Base-by-base conservation (phyloP, 2,888 invertebrate genomes). In the Gandaritis pyraliata region DNA sequence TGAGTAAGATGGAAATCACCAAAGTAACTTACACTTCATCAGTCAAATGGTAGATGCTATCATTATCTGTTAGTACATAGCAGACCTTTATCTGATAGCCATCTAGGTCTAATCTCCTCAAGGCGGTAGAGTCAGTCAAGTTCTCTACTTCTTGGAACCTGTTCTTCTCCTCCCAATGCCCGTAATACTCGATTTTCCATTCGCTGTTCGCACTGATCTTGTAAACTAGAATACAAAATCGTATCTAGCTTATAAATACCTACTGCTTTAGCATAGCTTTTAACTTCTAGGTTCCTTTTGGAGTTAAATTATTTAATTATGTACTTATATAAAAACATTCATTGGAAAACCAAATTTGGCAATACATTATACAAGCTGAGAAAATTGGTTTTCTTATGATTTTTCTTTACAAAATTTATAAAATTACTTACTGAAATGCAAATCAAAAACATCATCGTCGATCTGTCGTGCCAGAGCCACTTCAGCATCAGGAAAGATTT, bases 41-140 rank as follows among this genome's bases (percentile, higher is more conserved):
- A 7, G 86, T 85, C 59, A 95, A 83, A 81, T 95, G 95, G 66
- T 93, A 87, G 13, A 93, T 82, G 52, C 93, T 93, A 68, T 94
- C 93, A 65, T 93, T 93, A 70, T 94, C 89, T 2, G 94, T 94
- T 0, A 95, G 79, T 7, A 95, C 95, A 61, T 94, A 91, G 64
- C 93, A 93, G 30, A 94, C 89, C 47, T 88, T 90, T 18, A 95
- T 84, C 70, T 82, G 80, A 39, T 81, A 85, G 47, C 88, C 83
- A 36, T 83, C 72, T 33, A 94, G 82, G 81, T 94, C 80, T 16
- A 82, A 76, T 69, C 94, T 83, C 58, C 93, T 78, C 62, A 85
- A 72, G 6, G 90, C 82, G 5, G 77, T 78, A 0, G 85, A 73
- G 36, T 81, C 75, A 5, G 66, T 57, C 39, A 77, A 68, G 18